Percentiles rank a stretch among this genome's conserved stretches.
Evolutionary conservation across 2,797 vertebrate species (phyloP).

Genomic region (Pantherophis vulpinus): DNA sequence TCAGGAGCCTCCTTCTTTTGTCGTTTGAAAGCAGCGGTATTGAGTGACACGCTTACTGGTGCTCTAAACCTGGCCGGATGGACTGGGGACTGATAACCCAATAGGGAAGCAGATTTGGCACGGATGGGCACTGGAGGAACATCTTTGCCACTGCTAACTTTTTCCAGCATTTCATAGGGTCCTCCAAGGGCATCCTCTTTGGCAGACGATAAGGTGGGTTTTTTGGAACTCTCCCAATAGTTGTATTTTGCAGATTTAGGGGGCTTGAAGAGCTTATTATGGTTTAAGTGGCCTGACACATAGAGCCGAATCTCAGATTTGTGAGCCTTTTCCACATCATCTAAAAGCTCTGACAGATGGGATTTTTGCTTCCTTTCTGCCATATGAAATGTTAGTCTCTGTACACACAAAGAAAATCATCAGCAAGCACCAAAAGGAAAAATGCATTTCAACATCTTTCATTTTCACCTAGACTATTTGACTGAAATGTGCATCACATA

Average conservation of each 20-base stretch:
- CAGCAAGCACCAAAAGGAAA: neutral
- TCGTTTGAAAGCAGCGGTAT: rapidly evolving
- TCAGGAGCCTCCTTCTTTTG: neutral
- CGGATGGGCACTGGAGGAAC: constrained; percentile 21
- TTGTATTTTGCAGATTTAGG: constrained; percentile 40
- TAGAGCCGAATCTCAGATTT: constrained; percentile 69
- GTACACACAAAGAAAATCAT: neutral
- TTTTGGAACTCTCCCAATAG: constrained; percentile 56
- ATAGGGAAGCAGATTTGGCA: neutral
- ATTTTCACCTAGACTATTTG: neutral
- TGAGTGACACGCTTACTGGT: neutral
- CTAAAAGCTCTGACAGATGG: constrained; percentile 56
- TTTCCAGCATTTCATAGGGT: constrained; percentile 25
- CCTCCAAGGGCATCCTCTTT: neutral
- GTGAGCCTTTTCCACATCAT: constrained; percentile 67
- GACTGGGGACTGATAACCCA: neutral
- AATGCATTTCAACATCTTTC: neutral
- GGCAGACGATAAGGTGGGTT: neutral
- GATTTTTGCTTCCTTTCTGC: neutral
- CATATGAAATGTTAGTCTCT: constrained; percentile 1
- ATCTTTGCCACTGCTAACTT: constrained; percentile 52
- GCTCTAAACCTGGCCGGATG: neutral
- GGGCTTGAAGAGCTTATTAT: constrained; percentile 61
- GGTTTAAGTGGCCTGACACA: constrained; percentile 71
- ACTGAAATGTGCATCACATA: neutral